Evolutionary conservation across 2,113 vertebrate genomes (phyloP).

Genomic region (Malaclemys terrapin): DNA sequence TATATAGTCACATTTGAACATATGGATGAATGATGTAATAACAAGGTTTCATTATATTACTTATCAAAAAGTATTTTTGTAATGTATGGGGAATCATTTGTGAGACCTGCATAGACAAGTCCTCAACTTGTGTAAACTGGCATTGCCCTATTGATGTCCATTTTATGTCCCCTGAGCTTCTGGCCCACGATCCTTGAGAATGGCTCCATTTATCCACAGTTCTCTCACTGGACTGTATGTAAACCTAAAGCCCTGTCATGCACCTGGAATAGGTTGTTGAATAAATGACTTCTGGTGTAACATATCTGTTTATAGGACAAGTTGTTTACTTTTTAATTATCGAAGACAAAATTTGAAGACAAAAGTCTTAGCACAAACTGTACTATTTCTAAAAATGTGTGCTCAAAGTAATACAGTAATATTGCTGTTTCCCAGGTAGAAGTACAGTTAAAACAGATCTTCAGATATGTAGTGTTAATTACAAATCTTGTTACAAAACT

Average conservation of each 20-base stretch:
- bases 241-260: background rate
- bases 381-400: background rate
- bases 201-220: background rate
- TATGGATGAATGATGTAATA: background rate
- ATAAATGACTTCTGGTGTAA: background rate
- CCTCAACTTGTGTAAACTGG: background rate
- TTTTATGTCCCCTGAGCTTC: background rate
- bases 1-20: background rate
- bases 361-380: background rate
- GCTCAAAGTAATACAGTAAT: background rate
- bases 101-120: background rate
- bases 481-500: background rate
- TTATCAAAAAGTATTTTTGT: too few relatives aligned
- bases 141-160: rapidly evolving
- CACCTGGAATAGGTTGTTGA: background rate
- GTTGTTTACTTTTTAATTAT: constrained; percentile 7
- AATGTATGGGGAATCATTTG: background rate
- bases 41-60: background rate
- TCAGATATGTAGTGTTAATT: background rate
- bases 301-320: background rate
- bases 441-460: background rate
- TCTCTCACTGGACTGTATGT: background rate
- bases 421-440: background rate
- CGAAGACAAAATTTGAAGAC: background rate
- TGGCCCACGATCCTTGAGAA: background rate